Evolutionary conservation across 2,888 invertebrate species (phyloP).

Genomic region (Aphidius colemani): DNA sequence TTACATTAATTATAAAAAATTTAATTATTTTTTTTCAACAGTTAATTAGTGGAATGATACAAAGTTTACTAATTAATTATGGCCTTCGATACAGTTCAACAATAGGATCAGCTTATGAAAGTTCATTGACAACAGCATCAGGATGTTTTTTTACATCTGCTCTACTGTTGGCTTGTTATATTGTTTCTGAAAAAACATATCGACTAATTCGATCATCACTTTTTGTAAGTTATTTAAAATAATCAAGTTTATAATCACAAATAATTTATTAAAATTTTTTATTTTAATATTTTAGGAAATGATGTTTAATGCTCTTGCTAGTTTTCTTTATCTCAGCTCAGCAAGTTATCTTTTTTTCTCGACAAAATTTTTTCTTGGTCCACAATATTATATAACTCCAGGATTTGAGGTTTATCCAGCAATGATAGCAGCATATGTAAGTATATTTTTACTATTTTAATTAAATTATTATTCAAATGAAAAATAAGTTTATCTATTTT

Average conservation of each 20-base stretch:
- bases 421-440: constrained; percentile 85
- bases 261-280: not conserved
- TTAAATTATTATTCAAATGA: no score
- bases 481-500: no score
- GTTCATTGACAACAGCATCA: constrained; percentile 79
- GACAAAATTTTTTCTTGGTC: constrained; percentile 77
- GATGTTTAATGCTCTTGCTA: constrained; percentile 77
- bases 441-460: constrained; percentile 51
- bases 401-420: constrained; percentile 85
- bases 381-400: constrained; percentile 74
- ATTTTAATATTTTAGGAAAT: constrained; percentile 69
- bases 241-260: not conserved
- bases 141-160: constrained; percentile 80
- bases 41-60: constrained; percentile 81
- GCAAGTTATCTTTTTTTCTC: constrained; percentile 81
- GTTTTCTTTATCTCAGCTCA: constrained; percentile 78
- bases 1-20: not conserved
- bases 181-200: constrained; percentile 78
- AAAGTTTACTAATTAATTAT: constrained; percentile 78
- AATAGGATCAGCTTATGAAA: constrained; percentile 79
- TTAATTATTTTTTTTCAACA: constrained; percentile 50
- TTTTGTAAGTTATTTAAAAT: constrained; percentile 75
- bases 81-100: constrained; percentile 74
- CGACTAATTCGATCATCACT: constrained; percentile 78
- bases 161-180: constrained; percentile 76